Base-by-base conservation (phyloP, 2,888 invertebrate genomes). In the Drosophila merina region DNA sequence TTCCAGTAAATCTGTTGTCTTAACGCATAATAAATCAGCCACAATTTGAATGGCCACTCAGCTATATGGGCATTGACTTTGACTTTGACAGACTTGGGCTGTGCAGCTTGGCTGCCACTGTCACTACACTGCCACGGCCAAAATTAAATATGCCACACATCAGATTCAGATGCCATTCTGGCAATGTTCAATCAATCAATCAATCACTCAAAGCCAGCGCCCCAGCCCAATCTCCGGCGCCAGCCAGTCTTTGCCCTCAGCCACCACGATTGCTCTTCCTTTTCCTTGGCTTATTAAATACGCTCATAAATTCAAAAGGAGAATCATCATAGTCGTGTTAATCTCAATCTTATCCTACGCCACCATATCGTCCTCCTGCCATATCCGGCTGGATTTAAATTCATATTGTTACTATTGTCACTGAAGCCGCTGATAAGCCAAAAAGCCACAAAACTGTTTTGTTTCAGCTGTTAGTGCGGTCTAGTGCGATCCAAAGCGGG, bases 21-120 rank as follows among this genome's bases (percentile, higher is more conserved):
- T 86, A 82, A 77, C 81, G 86, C 84, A 86, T 82, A 82, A 86
- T 82, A 82, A 82, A 86, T 82, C 86, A 82, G 86, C 84, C 78
- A 50, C 84, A 86, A 80, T 72, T 72, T 71, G 72, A 56, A 70
- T 62, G 62, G 59, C 71, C 72, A 76, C 72, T 79, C 60, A 59
- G 69, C 76, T 74, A 71, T 68, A 82, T 85, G 74, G 62, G 69
- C 48, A 49, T 64, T 64, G 83, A 64, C 68, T 49, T 52, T 52
- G 52, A 52, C 52, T 59, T 45, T 38, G 50, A 58, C 48, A 44
- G 49, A 36, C 8, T 38, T 0, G 36, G 25, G 36, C 8, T 14
- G 4, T 10, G 7, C 7, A 8, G 2, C 6, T 2, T 20, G 31
- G 0, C 8, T 31, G n/a, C 54, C n/a, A 6, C 56, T 42, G 42